Base-by-base conservation (phyloP, 2,113 vertebrate genomes). In the Mohoua ochrocephala region DNA sequence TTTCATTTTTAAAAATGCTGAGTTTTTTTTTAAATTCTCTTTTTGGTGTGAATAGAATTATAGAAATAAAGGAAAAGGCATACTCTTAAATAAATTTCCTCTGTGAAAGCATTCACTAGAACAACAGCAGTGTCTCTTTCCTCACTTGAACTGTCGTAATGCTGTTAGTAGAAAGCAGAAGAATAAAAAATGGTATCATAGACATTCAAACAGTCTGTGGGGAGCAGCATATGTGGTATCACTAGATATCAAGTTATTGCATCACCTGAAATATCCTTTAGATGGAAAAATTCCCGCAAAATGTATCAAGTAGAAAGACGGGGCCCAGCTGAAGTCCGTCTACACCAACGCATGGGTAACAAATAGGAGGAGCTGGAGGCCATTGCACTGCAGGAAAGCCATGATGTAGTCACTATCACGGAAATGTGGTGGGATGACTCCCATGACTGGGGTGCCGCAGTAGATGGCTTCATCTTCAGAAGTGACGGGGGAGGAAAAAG, bases 21-120 rank as follows among this genome's bases (percentile, higher is more conserved):
- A 22, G 17, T 60, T 16, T 37, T 42, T 31, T 39, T 41, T 14
- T 14, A 15, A 42, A 30, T 13, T 3, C 0, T 2, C 1, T 31
- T 81, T 65, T 45, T 49, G 2, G 0, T 68, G 33, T 14, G 57
- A 39, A 42, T 26, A 67, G 17, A 56, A 64, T 53, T 52, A 24
- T 3, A 41, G 6, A 70, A 77, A 61, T 13, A 50, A 74, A 52
- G 31, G 2, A 81, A 57, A 60, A 11, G 9, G 17, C 1, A n/a
- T 39, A 27, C 1, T 33, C 15, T 60, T 42, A 54, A 80, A 67
- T 45, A 10, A 3, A 42, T 56, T n/a, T 84, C 3, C 2, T 69
- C 42, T 75, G 21, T 63, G 26, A 87, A 75, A 42, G 0, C 5
- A 13, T 35, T 84, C 3, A 5, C 5, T 45, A 44, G 47, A 80